Base-by-base conservation (phyloP, 2,888 invertebrate species). In the Ellobium chinense region DNA sequence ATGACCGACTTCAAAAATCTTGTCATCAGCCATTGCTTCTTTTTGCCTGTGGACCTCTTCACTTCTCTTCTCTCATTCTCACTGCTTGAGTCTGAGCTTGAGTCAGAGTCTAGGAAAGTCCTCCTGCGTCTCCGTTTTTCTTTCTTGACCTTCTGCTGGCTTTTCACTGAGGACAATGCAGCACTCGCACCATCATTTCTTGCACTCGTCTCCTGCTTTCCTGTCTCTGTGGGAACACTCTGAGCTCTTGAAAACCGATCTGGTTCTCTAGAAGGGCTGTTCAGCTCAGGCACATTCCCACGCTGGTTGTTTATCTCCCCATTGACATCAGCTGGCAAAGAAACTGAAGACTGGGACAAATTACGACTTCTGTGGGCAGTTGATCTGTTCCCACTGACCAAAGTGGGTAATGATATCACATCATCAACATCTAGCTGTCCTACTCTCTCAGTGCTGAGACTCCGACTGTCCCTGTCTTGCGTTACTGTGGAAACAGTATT, bases 11-110 rank as follows among this genome's bases (percentile, higher is more conserved):
- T 78, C 36, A 78, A 31, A 65, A 78, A 78, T n/a, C 54, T 29
- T n/a, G 72, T 72, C 78, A 78, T 78, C 56, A 78, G 37, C 78
- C 72, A 78, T 62, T 72, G 54, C 34, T 78, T 78, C 4, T 36
- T 39, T n/a, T 56, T 76, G 1, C 34, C 76, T 36, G 46, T 14
- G 7, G 74, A 62, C 5, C 63, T 63, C 7, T 29, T 29, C 1
- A 2, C 3, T n/a, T 7, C 63, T 74, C 34, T 29, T 46, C 62
- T 63, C 7, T 63, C 39, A 62, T 29, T 62, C 12, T 60, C 27
- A 46, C 63, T 46, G 37, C 14, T 14, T 7, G 62, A 62, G 46
- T 62, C 46, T 31, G 74, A 74, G 18, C 63, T 63, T 9, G 74
- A 36, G 31, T 46, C 46, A 1, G 63, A 63, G n/a, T 31, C 74